phyloP scores from a whole-genome alignment of 2,113 vertebrate species.

The Theristicus caerulescens region DNA sequence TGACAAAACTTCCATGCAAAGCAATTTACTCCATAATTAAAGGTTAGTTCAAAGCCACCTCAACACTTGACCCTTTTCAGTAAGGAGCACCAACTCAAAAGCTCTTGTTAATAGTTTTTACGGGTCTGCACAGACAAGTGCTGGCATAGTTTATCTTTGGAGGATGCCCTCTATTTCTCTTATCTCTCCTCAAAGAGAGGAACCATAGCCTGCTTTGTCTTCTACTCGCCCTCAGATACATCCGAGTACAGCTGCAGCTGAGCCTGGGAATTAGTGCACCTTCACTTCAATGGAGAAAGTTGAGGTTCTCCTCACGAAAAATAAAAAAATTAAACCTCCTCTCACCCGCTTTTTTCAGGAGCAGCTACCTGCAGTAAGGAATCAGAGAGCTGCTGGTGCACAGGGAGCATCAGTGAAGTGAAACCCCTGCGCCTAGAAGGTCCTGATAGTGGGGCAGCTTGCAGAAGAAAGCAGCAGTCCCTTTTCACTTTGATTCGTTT shows the following conservation, averaged over 20 bases:
- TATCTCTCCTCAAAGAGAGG: neutral
- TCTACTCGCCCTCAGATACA: fast-evolving
- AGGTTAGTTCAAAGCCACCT: neutral
- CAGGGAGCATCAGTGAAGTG: neutral
- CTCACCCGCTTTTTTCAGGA: neutral
- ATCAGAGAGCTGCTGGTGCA: neutral
- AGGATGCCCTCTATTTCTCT: neutral
- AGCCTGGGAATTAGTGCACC: neutral
- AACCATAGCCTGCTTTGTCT: neutral
- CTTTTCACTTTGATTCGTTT: neutral
- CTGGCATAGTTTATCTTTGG: neutral
- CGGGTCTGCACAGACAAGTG: neutral
- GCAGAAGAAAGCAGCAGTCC: neutral
- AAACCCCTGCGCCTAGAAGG: neutral
- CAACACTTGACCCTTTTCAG: neutral
- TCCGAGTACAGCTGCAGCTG: fast-evolving
- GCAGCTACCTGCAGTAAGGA: neutral
- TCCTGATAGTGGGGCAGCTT: neutral
- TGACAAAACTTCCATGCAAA: neutral
- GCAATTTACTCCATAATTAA: neutral
- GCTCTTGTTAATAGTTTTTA: neutral
- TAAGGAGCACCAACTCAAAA: neutral
- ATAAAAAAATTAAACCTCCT: neutral
- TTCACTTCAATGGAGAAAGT: fast-evolving
- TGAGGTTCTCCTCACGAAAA: neutral